Evolutionary conservation across 2,888 invertebrate genomes (phyloP).

Genomic region (Lissocephala sabroskyi): DNA sequence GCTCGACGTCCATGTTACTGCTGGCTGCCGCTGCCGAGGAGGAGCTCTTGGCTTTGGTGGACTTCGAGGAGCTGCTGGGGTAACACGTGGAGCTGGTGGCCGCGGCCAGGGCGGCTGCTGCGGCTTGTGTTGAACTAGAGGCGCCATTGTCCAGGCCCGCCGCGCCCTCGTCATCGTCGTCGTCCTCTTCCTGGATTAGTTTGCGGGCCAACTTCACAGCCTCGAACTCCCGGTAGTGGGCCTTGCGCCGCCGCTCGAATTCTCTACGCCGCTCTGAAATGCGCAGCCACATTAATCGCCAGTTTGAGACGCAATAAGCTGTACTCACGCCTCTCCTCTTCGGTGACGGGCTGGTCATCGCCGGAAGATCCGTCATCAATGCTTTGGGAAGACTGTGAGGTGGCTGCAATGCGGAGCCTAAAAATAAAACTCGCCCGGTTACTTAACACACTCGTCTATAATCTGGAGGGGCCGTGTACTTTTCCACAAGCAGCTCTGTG

Average conservation of each 20-base stretch:
- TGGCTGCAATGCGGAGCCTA: slow-evolving; percentile 70
- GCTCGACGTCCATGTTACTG: slow-evolving; percentile 43
- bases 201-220: slow-evolving; percentile 94
- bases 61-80: slow-evolving; percentile 36
- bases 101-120: neutral
- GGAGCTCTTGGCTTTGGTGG: slow-evolving; percentile 12
- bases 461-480: no score
- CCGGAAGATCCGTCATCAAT: slow-evolving; percentile 75
- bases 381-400: slow-evolving; percentile 68
- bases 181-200: slow-evolving; percentile 91
- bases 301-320: neutral
- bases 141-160: slow-evolving; percentile 18
- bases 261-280: slow-evolving; percentile 79
- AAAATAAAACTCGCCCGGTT: no score
- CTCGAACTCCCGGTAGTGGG: slow-evolving; percentile 98
- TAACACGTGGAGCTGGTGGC: slow-evolving; percentile 32
- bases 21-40: slow-evolving; percentile 30
- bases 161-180: slow-evolving; percentile 80
- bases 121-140: slow-evolving; percentile 27
- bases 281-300: neutral
- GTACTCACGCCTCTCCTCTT: slow-evolving; percentile 76
- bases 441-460: no score
- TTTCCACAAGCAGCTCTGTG: slow-evolving; percentile 84
- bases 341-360: slow-evolving; percentile 77
- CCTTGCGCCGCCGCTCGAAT: slow-evolving; percentile 95